Evolutionary conservation across 2,888 invertebrate species (phyloP), one percentile per base, ranked within the genome.

Genomic region (Laspeyria flexula): DNA sequence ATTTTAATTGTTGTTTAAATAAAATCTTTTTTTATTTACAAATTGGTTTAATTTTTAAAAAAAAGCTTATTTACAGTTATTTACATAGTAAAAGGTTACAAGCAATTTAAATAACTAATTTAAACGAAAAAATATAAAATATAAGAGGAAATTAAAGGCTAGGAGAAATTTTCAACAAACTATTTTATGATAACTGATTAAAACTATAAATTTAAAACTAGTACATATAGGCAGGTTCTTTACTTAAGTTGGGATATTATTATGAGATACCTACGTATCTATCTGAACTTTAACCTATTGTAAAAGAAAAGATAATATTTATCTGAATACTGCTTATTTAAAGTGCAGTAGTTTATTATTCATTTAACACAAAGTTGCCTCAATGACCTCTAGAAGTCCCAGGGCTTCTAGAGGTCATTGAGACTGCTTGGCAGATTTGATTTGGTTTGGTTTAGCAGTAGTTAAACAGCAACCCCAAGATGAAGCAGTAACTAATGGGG

Each of bases 1-100:
- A 59, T 58, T 57, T 44, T 31, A 33, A 40, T 51, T 65, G 50
- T 49, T 69, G 53, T 59, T 67, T 18, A 30, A 67, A 66, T 67
- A 66, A 67, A 70, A 58, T n/a, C 33, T 4, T 16, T 46, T 43
- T 41, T 62, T 45, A 13, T 65, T 27, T 41, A 57, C 13, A 59
- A 35, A 62, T 29, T 58, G 13, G 46, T 69, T 69, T 66, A 46
- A 61, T 66, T 55, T n/a, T n/a, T 58, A 33, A 38, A 37, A 39
- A 37, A 44, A 47, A 55, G 31, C 29, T 18, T 58, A 59, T 66
- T 41, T 69, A 66, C 66, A 69, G 9, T 51, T 59, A 59, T 55
- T 48, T 58, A 60, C 49, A 65, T 49, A 51, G 29, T 15, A 40
- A 38, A 43, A 12, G 21, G 30, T 31, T 47, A 61, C 53, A 54